phyloP scores from a whole-genome alignment of 2,797 vertebrate species.

The Diglossa cyanea region DNA sequence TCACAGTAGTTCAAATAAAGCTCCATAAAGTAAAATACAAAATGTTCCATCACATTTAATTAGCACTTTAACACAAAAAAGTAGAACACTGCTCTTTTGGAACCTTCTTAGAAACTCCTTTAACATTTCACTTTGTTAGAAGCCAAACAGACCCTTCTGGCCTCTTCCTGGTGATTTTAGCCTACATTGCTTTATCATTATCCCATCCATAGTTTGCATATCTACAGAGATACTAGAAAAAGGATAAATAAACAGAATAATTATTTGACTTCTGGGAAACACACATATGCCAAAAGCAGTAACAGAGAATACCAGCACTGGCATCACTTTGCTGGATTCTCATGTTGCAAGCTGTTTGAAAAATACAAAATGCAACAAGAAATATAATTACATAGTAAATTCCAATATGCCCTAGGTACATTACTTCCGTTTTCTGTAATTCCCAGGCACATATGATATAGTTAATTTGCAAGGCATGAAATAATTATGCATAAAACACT shows the following conservation, averaged over 20 bases:
- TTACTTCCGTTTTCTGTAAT: constrained; percentile 6
- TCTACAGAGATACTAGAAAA: not conserved
- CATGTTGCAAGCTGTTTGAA: not conserved
- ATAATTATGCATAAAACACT: constrained; percentile 47
- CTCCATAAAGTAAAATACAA: not conserved
- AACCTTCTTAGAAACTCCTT: not conserved
- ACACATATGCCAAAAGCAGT: not conserved
- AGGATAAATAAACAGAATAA: not conserved
- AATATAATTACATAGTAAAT: not conserved
- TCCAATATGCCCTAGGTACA: not conserved
- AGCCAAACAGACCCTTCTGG: not conserved
- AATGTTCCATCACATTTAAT: not conserved
- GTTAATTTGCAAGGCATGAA: constrained; percentile 40
- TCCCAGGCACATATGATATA: not conserved
- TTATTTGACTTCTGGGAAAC: not conserved
- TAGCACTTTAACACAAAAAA: not conserved
- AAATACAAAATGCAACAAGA: not conserved
- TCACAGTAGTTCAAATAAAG: not conserved
- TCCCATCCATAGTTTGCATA: not conserved
- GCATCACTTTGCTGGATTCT: not conserved
- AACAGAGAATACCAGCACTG: not conserved
- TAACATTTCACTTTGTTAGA: not conserved
- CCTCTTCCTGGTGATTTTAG: not conserved
- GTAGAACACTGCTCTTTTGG: not conserved
- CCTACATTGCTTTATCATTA: not conserved